Evolutionary conservation across 2,113 vertebrate genomes (phyloP).

Genomic region (Morone chrysops): DNA sequence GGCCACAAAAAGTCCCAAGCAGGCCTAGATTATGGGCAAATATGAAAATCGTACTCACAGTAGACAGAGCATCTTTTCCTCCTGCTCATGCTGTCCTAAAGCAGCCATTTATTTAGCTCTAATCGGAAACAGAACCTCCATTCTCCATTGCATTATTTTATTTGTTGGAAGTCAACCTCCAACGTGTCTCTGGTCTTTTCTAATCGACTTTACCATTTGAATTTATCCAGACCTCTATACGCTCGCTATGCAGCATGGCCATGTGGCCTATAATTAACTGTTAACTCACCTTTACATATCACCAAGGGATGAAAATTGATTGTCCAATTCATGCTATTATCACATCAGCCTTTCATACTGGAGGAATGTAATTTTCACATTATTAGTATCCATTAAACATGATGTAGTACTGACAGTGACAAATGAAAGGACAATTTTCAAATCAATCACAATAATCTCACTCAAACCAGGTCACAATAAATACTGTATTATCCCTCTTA

Average conservation of each 20-base stretch:
- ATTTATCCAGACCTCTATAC: neutral
- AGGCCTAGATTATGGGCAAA: neutral
- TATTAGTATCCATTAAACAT: slow-evolving; percentile 46
- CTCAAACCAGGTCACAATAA: slow-evolving; percentile 23
- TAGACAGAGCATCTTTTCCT: neutral
- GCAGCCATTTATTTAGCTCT: neutral
- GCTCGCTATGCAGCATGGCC: neutral
- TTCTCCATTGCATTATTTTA: neutral
- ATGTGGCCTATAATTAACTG: slow-evolving; percentile 53
- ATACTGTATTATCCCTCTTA: neutral
- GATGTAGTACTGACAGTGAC: neutral
- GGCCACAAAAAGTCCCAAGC: neutral
- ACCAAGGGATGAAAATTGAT: slow-evolving; percentile 46
- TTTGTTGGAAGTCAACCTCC: neutral
- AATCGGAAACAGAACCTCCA: neutral
- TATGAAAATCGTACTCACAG: neutral
- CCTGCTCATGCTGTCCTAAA: neutral
- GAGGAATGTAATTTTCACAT: slow-evolving; percentile 51
- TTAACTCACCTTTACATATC: slow-evolving; percentile 53
- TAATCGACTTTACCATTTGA: slow-evolving; percentile 10
- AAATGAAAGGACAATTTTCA: slow-evolving; percentile 31
- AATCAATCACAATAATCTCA: slow-evolving; percentile 34
- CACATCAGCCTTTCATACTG: slow-evolving; percentile 32
- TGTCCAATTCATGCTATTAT: slow-evolving; percentile 43
- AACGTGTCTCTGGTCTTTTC: neutral